Conservation (phyloP, 2,888 invertebrate genomes). For the Octodonta nipae region DNA sequence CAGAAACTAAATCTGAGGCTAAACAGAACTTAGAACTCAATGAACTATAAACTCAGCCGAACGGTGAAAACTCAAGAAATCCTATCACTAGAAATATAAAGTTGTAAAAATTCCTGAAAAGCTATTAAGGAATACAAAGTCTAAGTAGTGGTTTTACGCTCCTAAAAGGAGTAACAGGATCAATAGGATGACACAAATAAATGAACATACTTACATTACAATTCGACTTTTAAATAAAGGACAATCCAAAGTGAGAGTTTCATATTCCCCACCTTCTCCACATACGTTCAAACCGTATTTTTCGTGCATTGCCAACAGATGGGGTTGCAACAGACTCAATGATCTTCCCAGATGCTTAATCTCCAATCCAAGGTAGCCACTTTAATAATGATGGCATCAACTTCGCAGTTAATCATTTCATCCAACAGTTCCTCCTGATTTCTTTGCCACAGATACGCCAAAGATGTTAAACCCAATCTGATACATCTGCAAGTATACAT, state of each 20-base stretch:
- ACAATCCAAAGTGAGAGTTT: conserved; percentile 94
- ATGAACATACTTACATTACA: conserved; percentile 59
- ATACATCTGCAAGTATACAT: conserved; percentile 56
- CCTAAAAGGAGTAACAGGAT: no score
- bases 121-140: no score
- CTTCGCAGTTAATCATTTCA: conserved; percentile 89
- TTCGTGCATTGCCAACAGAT: conserved; percentile 76
- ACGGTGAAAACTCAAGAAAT: no score
- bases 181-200: no score
- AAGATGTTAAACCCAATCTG: conserved; percentile 73
- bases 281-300: conserved; percentile 91
- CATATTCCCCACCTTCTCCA: conserved; percentile 98
- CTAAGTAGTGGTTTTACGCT: no score
- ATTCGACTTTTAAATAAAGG: conserved; percentile 85
- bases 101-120: no score
- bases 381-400: conserved; percentile 93
- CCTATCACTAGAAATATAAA: no score
- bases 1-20: no score
- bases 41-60: no score
- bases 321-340: conserved; percentile 71
- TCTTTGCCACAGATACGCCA: conserved; percentile 92
- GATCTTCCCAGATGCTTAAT: conserved; percentile 81
- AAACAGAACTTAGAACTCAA: no score
- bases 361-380: conserved; percentile 83
- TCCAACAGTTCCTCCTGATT: conserved; percentile 86